Percentiles rank a stretch among this genome's conserved stretches.
Conservation (phyloP, 2,113 vertebrate species). For the Brachypodius melanocephalos region DNA sequence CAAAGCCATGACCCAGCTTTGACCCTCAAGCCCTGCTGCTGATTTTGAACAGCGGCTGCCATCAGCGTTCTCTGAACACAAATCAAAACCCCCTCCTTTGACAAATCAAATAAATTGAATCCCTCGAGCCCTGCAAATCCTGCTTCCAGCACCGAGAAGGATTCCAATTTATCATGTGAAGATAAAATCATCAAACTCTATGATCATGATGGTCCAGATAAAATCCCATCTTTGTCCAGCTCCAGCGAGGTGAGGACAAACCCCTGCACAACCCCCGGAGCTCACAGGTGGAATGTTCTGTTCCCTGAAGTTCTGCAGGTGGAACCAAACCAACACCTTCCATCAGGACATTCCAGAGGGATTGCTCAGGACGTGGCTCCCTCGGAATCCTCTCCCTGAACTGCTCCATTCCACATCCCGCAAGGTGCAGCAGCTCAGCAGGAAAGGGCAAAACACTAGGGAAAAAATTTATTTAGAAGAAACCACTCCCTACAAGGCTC, state of each 20-base stretch:
- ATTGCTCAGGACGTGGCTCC: accelerated
- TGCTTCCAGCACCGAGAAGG: accelerated
- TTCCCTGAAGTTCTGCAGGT: neutral
- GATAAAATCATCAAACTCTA: neutral
- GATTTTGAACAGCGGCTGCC: accelerated
- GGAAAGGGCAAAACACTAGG: neutral
- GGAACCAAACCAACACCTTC: neutral
- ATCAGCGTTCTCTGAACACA: neutral
- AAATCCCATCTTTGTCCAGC: neutral
- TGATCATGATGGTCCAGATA: neutral
- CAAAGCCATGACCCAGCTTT: neutral
- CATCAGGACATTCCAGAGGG: accelerated
- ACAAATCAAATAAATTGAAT: neutral
- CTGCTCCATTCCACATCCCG: accelerated
- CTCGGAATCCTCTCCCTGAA: neutral
- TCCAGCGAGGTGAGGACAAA: neutral
- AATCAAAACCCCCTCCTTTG: accelerated
- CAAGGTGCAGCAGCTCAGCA: neutral
- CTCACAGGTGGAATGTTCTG: accelerated
- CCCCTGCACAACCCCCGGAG: neutral
- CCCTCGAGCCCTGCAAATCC: neutral
- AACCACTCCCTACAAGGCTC: neutral
- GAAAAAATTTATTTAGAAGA: neutral
- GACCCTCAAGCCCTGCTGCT: neutral
- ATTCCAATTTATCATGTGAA: neutral